Evolutionary conservation across 2,888 invertebrate genomes (phyloP), one percentile per base, ranked within the genome.

Genomic region (Isotomurus palustris): DNA sequence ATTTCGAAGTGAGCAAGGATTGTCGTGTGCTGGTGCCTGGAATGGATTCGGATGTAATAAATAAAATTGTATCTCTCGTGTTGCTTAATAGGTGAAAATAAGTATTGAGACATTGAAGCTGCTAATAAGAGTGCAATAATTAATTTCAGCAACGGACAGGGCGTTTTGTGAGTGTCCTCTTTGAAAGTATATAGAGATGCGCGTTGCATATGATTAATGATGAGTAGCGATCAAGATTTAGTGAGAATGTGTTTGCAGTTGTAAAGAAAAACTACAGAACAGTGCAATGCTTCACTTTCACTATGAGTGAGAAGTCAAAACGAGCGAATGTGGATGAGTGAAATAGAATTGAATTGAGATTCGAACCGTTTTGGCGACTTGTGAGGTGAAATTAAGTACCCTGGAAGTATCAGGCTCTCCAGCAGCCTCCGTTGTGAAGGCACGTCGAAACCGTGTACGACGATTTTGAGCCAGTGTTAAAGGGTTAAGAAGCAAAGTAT

Each of bases 391-490:
- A 66, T 68, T 66, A 50, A 68, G 62, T 60, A 67, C 69, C 57
- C 69, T 68, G 57, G 66, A 64, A 57, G 60, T 58, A 44, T 70
- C 70, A 53, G 64, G 54, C 58, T 68, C 70, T 60, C 68, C 66
- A 45, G 65, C 60, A 54, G 59, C 67, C 62, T 67, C 69, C 47
- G 68, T 69, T 36, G 90, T 91, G 81, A 88, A 87, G 75, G 91
- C 90, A 76, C 90, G 84, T 78, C 89, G 84, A 78, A 90, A 84
- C 75, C 87, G 84, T 76, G 87, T 84, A 74, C 89, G 84, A 75
- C 90, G 86, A 75, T 85, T 85, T 82, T 89, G 88, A 80, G 89
- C 86, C 84, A 90, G 84, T 77, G 88, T 88, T 62, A 66, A 60
- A 80, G 88, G 87, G 75, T 90, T 88, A 80, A 88, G 88, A 81